phyloP scores from a whole-genome alignment of 1,140 invertebrate species.

The Arion vulgaris region DNA sequence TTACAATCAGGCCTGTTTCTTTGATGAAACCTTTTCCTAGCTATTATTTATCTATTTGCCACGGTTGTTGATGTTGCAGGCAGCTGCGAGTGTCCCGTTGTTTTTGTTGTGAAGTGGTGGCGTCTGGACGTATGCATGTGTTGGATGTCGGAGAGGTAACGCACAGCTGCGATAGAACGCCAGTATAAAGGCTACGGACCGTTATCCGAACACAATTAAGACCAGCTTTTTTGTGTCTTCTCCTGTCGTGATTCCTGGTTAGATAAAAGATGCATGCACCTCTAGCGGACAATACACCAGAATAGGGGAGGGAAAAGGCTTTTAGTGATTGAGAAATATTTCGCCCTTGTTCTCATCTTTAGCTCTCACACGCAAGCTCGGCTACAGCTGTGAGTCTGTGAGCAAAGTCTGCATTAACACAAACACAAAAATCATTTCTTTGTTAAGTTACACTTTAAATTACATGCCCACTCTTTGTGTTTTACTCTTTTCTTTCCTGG shows the following conservation, averaged over 20 bases:
- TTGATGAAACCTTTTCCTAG: conserved; percentile 32
- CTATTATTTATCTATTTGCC: conserved; percentile 39
- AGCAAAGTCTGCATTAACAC: neutral
- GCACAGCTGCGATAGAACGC: conserved; percentile 18
- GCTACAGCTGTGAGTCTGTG: neutral
- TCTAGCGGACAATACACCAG: conserved; percentile 6
- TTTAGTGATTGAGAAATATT: conserved; percentile 15
- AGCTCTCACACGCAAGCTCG: neutral
- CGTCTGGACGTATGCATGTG: conserved; percentile 11
- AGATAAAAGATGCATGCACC: conserved; percentile 30
- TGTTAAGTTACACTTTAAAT: conserved; percentile 27
- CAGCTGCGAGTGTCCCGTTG: conserved; percentile 24
- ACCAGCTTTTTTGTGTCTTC: conserved; percentile 13
- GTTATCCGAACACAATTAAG: conserved; percentile 17
- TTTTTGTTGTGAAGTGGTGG: conserved; percentile 20
- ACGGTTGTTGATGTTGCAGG: conserved; percentile 22
- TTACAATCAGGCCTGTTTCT: conserved; percentile 8
- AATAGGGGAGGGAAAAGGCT: conserved; percentile 8
- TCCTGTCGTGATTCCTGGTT: conserved; percentile 6
- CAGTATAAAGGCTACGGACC: neutral
- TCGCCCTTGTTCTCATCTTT: neutral
- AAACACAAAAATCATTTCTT: conserved; percentile 22
- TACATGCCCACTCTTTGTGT: conserved; percentile 13
- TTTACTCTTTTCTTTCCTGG: neutral
- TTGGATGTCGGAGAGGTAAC: conserved; percentile 5